These are phyloP conservation scores for Limnephilus rhombicus DNA, from an alignment of 2,888 invertebrate species.

Conservation along the genomic window DNA sequence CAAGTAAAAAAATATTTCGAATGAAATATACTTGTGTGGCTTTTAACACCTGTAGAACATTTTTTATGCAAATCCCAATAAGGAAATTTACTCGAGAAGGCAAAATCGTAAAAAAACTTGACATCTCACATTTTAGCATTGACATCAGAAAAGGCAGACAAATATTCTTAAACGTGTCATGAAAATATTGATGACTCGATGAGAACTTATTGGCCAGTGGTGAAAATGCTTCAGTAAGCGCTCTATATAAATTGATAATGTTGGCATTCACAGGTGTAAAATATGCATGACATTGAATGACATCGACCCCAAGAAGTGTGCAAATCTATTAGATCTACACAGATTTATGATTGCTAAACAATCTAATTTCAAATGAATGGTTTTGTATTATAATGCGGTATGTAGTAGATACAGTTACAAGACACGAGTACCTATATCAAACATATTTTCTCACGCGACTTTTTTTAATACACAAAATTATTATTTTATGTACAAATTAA, in stretches of 20 bases:
- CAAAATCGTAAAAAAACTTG: not conserved
- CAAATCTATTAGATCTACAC: not conserved
- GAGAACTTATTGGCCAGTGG: not conserved
- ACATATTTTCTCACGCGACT: no score
- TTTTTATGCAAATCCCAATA: not conserved
- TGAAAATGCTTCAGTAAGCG: not conserved
- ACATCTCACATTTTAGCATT: not conserved
- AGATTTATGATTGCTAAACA: not conserved
- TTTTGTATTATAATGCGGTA: no score
- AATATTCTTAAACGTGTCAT: not conserved
- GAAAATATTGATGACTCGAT: not conserved
- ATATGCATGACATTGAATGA: not conserved
- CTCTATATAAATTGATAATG: not conserved
- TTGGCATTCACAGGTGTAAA: not conserved
- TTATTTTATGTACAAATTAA: no score
- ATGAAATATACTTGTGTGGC: no score
- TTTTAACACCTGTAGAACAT: not conserved
- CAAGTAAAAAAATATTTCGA: not conserved
- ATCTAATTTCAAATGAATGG: not conserved
- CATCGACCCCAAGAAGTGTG: not conserved
- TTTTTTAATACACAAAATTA: no score
- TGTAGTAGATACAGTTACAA: no score
- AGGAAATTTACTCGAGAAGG: not conserved
- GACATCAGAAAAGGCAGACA: not conserved
- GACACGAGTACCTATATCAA: no score